Evolutionary conservation across 1,140 invertebrate genomes (phyloP), one percentile per base, ranked within the genome.

Genomic region (Monochamus saltuarius): DNA sequence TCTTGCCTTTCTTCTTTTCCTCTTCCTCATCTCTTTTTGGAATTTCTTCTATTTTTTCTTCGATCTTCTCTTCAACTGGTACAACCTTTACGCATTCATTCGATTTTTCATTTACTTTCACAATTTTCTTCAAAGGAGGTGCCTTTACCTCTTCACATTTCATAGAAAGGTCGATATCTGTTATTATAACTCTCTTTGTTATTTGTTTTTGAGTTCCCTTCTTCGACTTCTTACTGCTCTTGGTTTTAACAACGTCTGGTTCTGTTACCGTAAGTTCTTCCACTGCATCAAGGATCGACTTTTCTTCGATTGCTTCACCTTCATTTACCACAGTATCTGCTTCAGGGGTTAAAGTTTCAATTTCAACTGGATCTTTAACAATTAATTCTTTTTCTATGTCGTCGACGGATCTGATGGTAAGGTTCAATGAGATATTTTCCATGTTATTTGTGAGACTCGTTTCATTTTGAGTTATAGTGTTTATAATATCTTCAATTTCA

Each of bases 141-240:
- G 40, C 54, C 38, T 67, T 61, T 29, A 55, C 36, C 65, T 65
- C 56, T 7, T 43, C 22, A 51, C 10, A 17, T n/a, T 29, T 43
- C 13, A 51, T 57, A 40, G 63, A 62, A 34, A 65, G 38, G 53
- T 71, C 62, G 7, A 70, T 46, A 59, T 73, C 73, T 2, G 67
- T 73, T 37, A 75, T 71, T 13, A 75, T 73, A 0, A 75, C 64
- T 43, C 68, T 59, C 47, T 75, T 75, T 6, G 43, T 63, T 13
- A 45, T 11, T 10, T 55, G 50, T 17, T 68, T 71, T 36, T 65
- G 63, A 7, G 61, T 37, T 1, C 57, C 50, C 39, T 66, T 71
- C 36, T 70, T 73, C 6, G 65, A 56, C 50, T 68, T 72, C 29
- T 72, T 73, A 40, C 66, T 69, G 4, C 16, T 39, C 39, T 56